These are phyloP conservation scores for Stegodyphus dumicola DNA, from an alignment of 1,140 invertebrate genomes.

Conservation along the genomic window DNA sequence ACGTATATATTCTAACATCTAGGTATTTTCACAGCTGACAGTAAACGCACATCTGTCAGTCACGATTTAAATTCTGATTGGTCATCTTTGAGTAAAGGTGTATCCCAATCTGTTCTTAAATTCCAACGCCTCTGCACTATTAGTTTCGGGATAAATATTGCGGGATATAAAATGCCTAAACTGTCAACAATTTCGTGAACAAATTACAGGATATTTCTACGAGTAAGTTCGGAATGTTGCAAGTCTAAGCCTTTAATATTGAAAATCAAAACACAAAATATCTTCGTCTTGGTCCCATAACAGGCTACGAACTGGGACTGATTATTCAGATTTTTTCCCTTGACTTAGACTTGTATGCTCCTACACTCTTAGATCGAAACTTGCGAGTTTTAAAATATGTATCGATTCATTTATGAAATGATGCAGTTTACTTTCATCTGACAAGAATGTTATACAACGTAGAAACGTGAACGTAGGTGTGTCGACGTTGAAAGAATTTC, in stretches of 20 bases:
- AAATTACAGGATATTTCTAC: not conserved
- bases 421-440: not conserved
- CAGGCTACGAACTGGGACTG: not conserved
- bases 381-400: not conserved
- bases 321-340: not conserved
- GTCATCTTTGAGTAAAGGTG: too few relatives aligned
- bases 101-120: too few relatives aligned
- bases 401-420: not conserved
- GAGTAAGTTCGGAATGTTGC: not conserved
- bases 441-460: too few relatives aligned
- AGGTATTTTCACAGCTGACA: too few relatives aligned
- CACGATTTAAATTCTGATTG: too few relatives aligned
- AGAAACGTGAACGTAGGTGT: too few relatives aligned
- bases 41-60: too few relatives aligned
- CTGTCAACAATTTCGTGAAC: too few relatives aligned
- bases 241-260: not conserved
- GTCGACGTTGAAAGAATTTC: not conserved
- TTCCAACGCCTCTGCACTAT: too few relatives aligned
- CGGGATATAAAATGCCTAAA: too few relatives aligned
- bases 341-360: not conserved
- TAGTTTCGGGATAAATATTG: too few relatives aligned
- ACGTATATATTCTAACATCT: too few relatives aligned
- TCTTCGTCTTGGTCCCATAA: not conserved
- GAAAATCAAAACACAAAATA: not conserved
- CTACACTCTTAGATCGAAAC: constrained; percentile 5